These are phyloP conservation scores for Astyanax mexicanus DNA, from an alignment of 2,797 vertebrate species.

Conservation along the genomic window DNA sequence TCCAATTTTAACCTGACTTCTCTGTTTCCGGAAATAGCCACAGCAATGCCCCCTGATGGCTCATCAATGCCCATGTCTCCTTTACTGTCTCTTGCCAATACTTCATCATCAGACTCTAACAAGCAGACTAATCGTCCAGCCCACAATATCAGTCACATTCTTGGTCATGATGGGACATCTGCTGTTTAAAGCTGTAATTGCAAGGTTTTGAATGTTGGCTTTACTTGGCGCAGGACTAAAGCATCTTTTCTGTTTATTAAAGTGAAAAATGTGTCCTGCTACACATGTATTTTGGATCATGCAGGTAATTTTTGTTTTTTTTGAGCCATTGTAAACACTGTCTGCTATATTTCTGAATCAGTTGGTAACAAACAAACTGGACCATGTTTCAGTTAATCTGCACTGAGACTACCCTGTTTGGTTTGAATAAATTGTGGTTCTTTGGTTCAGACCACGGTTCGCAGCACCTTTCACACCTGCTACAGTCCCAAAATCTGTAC, in stretches of 20 bases:
- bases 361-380: not conserved
- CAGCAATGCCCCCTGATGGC: constrained; percentile 92
- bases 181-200: constrained; percentile 79
- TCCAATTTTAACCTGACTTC: constrained; percentile 98
- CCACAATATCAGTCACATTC: constrained; percentile 99
- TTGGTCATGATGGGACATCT: constrained; percentile 97
- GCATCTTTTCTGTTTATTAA: not conserved
- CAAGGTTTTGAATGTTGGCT: constrained; percentile 5
- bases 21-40: constrained; percentile 96
- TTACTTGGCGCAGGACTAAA: not conserved
- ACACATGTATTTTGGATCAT: not conserved
- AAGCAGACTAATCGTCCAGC: constrained; percentile 97
- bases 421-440: too few species aligned
- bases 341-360: not conserved
- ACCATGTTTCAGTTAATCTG: too few species aligned
- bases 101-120: constrained; percentile 89
- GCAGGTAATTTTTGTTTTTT: not conserved
- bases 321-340: constrained; percentile 7
- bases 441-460: too few species aligned
- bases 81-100: constrained; percentile 92
- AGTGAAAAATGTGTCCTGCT: constrained; percentile 7
- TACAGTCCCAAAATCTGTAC: too few species aligned
- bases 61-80: constrained; percentile 95
- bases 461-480: too few species aligned
- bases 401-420: too few species aligned